Evolutionary conservation across 2,888 invertebrate genomes (phyloP), one percentile per base, ranked within the genome.

Genomic region (Leptura quadrifasciata): DNA sequence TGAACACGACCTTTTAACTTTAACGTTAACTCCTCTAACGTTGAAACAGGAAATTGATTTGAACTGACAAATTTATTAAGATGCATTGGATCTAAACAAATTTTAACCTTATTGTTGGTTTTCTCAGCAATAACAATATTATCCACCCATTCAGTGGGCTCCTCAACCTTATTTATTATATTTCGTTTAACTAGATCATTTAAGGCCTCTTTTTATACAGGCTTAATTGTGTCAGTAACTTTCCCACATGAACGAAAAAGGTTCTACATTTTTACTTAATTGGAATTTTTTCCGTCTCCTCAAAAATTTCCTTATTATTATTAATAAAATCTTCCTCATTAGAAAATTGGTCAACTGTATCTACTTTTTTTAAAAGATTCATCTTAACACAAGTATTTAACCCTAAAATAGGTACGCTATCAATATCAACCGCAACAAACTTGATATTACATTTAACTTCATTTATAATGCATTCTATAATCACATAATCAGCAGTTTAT

Each of bases 111-210:
- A 21, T 72, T 55, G 52, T 76, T 74, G 60, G 70, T 24, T 54
- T 79, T 77, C 61, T 80, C 76, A n/a, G 79, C 72, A 18, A 76
- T 64, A 1, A 76, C 79, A 47, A 80, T 75, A 55, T 78, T 76
- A 18, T 72, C 76, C 5, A 76, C 72, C 79, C 77, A 79, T 58
- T 76, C 74, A 21, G 71, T 79, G 20, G 80, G 79, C 27, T 80
- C 76, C n/a, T 80, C 57, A 8, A 75, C 69, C 52, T 72, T 54
- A 10, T 6, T 35, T 57, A 81, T 81, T 60, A 81, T 79, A n/a
- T 73, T 76, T 24, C 76, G 67, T 47, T 77, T 72, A 20, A 60
- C 18, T 52, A 77, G 57, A 35, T 75, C 72, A 71, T 76, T 65
- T 31, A 80, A 54, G 31, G 73, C 65, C 0, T 69, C 24, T 67